Percentiles rank a stretch among this genome's conserved stretches.
phyloP scores from a whole-genome alignment of 2,113 vertebrate genomes.

The Cochlearius cochlearius region DNA sequence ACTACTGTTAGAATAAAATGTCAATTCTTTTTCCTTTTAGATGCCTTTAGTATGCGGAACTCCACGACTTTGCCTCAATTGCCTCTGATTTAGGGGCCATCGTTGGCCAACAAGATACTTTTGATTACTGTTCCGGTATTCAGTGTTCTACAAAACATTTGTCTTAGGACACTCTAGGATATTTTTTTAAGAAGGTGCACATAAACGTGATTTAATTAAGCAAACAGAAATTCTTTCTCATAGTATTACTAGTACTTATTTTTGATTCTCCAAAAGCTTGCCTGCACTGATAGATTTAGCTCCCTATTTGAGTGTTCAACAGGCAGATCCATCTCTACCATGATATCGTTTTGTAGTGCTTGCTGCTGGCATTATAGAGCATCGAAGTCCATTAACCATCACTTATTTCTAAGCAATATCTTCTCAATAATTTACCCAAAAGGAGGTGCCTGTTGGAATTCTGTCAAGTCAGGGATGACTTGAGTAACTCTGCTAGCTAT shows the following conservation, averaged over 20 bases:
- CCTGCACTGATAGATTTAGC: background rate
- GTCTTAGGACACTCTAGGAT: background rate
- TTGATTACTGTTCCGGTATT: background rate
- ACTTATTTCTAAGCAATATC: background rate
- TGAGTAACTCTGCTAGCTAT: background rate
- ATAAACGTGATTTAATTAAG: background rate
- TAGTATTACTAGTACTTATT: background rate
- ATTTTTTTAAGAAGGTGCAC: background rate
- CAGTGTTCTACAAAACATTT: background rate
- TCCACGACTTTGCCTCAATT: background rate
- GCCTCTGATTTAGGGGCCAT: background rate
- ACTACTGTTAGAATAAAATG: background rate
- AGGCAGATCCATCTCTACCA: background rate
- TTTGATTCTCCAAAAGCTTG: background rate
- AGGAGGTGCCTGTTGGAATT: background rate
- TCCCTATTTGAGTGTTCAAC: background rate
- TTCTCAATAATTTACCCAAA: background rate
- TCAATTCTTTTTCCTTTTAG: background rate
- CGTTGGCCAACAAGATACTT: background rate
- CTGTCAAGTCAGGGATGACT: background rate
- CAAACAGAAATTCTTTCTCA: background rate
- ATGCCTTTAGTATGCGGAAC: background rate
- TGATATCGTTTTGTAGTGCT: fast-evolving
- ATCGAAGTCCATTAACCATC: background rate
- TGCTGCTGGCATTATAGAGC: background rate